Evolutionary conservation across 2,113 vertebrate species (phyloP).

Genomic region (Cranoglanis bouderius): DNA sequence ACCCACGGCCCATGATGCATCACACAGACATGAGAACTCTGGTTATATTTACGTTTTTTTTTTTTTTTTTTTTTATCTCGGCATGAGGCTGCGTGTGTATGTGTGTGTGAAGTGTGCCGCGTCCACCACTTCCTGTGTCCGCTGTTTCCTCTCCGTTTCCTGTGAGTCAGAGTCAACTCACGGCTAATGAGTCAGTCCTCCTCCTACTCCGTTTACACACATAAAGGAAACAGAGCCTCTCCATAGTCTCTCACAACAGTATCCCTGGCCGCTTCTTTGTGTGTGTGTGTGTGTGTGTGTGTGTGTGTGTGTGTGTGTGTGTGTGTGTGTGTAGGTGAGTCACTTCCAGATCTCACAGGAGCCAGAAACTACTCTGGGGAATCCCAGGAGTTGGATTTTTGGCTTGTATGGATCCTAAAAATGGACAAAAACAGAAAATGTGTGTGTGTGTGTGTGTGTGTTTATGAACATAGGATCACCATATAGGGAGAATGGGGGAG

Average conservation of each 20-base stretch:
- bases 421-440: background rate
- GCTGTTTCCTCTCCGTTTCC: slow-evolving; percentile 14
- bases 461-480: background rate
- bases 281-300: slow-evolving; percentile 10
- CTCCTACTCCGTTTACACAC: slow-evolving; percentile 25
- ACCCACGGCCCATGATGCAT: slow-evolving; percentile 21
- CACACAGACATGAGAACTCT: slow-evolving; percentile 27
- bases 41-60: slow-evolving; percentile 15
- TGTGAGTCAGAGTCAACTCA: slow-evolving; percentile 43
- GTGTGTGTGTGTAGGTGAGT: slow-evolving; percentile 25
- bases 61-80: background rate
- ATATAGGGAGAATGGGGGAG: slow-evolving; percentile 30
- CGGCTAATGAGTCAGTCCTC: slow-evolving; percentile 36
- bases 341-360: slow-evolving; percentile 25
- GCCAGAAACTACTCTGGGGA: slow-evolving; percentile 15
- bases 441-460: slow-evolving; percentile 16
- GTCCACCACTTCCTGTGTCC: slow-evolving; percentile 15
- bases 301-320: background rate
- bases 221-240: slow-evolving; percentile 15
- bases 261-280: background rate
- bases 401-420: slow-evolving; percentile 6
- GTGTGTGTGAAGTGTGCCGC: background rate
- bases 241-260: background rate
- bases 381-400: slow-evolving; percentile 29
- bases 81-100: background rate